These are phyloP conservation scores for Octodonta nipae DNA, from an alignment of 2,888 invertebrate species.

Conservation along the genomic window DNA sequence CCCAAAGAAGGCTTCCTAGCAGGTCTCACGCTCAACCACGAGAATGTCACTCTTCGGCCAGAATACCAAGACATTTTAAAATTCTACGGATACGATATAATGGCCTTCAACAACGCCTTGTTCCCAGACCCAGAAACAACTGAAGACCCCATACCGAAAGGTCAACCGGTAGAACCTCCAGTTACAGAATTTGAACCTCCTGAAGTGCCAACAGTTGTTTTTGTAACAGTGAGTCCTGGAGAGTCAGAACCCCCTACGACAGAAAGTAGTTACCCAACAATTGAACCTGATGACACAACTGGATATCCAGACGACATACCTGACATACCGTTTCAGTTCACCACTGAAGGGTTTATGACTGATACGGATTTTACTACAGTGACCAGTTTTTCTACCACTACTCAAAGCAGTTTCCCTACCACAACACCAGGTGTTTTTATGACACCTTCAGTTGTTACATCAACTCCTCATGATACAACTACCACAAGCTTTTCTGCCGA, in stretches of 20 bases:
- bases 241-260: too few relatives aligned
- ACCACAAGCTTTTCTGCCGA: not conserved
- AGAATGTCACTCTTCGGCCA: conserved; percentile 60
- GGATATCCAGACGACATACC: too few relatives aligned
- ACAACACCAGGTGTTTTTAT: not conserved
- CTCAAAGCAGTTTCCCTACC: not conserved
- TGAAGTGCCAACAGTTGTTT: conserved; percentile 7
- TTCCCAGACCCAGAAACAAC: conserved; percentile 27
- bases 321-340: too few relatives aligned
- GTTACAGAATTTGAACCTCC: too few relatives aligned
- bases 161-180: too few relatives aligned
- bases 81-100: conserved; percentile 71
- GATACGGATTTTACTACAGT: not conserved
- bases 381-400: not conserved
- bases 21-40: conserved; percentile 64
- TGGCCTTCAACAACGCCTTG: conserved; percentile 33
- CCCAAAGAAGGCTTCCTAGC: conserved; percentile 71
- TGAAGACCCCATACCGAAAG: too few relatives aligned
- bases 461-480: not conserved
- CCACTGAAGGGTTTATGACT: too few relatives aligned
- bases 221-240: not conserved
- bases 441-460: too few relatives aligned
- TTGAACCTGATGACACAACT: too few relatives aligned
- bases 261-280: too few relatives aligned
- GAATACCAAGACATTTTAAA: conserved; percentile 58